Percentiles rank a stretch among this genome's conserved stretches.
Conservation (phyloP, 2,888 invertebrate genomes). For the Apamea epomidion region DNA sequence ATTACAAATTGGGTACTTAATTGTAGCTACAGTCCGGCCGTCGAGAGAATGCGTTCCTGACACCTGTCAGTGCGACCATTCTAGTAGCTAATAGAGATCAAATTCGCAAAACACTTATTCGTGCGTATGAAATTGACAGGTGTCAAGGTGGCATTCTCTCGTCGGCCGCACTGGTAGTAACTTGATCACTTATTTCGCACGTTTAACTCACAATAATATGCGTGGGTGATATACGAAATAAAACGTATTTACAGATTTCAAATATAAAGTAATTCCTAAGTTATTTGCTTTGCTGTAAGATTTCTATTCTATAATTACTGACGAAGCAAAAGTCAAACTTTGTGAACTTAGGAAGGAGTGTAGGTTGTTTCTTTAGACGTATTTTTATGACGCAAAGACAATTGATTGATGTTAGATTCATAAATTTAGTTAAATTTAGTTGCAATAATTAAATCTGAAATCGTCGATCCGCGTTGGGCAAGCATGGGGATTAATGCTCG, state of each 20-base stretch:
- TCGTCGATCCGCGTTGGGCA: not conserved
- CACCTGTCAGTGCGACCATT: too few relatives aligned
- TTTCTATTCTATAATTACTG: not conserved
- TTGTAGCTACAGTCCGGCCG: not conserved
- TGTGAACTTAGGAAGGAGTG: not conserved
- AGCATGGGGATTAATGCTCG: not conserved
- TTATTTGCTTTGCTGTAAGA: not conserved
- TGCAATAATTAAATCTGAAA: too few relatives aligned
- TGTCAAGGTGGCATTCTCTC: too few relatives aligned
- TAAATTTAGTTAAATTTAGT: too few relatives aligned
- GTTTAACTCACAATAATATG: too few relatives aligned
- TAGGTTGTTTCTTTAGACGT: not conserved
- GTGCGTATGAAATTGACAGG: too few relatives aligned
- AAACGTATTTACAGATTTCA: slow-evolving; percentile 6
- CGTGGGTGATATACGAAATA: not conserved
- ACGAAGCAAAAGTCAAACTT: not conserved
- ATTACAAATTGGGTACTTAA: not conserved
- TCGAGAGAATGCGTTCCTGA: not conserved
- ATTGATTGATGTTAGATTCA: not conserved
- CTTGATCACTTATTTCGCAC: not conserved
- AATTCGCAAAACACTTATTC: too few relatives aligned
- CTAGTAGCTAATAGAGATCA: too few relatives aligned
- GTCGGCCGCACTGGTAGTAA: too few relatives aligned
- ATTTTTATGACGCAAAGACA: not conserved
- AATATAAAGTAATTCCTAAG: slow-evolving; percentile 11